These are phyloP conservation scores for Pteropus rufus DNA, from an alignment of 2,797 vertebrate genomes.

Conservation along the genomic window DNA sequence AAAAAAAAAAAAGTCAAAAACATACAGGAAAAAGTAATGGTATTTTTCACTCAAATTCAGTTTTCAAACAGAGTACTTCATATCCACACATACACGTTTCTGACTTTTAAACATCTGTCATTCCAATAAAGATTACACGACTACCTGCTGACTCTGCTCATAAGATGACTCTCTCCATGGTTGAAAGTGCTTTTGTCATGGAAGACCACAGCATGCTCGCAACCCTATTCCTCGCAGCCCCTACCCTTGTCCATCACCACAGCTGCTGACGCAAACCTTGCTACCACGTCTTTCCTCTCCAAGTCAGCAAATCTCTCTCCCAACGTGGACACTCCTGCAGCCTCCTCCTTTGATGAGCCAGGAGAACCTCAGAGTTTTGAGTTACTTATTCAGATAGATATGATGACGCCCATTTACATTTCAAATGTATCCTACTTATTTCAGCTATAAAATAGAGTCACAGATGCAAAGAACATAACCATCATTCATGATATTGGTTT, in stretches of 20 bases:
- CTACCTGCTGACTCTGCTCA: background rate
- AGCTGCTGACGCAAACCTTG: background rate
- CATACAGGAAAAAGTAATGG: background rate
- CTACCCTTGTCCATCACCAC: too few species aligned
- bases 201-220: background rate
- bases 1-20: background rate
- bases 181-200: background rate
- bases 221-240: background rate
- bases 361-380: background rate
- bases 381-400: background rate
- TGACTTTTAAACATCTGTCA: background rate
- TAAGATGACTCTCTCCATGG: background rate
- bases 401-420: background rate
- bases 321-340: rapidly evolving
- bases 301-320: background rate
- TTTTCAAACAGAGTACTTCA: background rate
- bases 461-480: background rate
- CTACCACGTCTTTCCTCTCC: background rate
- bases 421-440: background rate
- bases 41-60: background rate
- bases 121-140: background rate
- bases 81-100: background rate
- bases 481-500: background rate
- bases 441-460: background rate
- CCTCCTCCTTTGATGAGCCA: background rate